A percentile compares a stretch with the other conserved stretches of the same genome.
Evolutionary conservation across 2,113 vertebrate genomes (phyloP).

Genomic region (Neotoma lepida): DNA sequence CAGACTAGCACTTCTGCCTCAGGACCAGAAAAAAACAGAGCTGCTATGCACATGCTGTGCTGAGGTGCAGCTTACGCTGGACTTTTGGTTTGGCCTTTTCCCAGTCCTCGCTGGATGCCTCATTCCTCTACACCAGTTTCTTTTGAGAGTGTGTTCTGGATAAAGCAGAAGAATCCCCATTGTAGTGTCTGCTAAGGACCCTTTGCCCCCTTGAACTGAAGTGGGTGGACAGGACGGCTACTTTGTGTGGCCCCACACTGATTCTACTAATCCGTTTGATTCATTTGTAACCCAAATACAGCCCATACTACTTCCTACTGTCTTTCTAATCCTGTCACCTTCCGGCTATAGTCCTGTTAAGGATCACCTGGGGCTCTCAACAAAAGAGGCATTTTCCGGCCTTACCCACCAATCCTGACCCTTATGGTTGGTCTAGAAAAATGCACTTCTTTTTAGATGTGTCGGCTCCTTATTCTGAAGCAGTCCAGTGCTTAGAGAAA

Average conservation of each 20-base stretch:
- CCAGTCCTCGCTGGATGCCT: background rate
- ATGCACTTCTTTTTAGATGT: background rate
- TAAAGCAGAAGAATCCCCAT: background rate
- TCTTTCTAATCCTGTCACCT: background rate
- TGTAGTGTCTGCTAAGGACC: background rate
- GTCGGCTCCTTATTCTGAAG: background rate
- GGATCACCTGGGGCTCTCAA: background rate
- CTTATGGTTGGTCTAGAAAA: background rate
- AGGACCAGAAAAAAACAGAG: background rate
- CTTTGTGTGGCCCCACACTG: background rate
- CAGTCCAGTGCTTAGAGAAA: background rate
- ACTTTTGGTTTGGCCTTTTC: background rate
- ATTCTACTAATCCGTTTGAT: background rate
- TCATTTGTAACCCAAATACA: background rate
- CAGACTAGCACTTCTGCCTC: background rate
- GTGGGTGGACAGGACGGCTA: background rate
- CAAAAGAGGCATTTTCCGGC: background rate
- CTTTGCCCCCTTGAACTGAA: background rate
- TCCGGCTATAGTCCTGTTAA: background rate
- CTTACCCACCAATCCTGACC: background rate
- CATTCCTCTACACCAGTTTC: background rate
- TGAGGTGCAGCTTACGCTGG: background rate
- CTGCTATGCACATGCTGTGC: background rate
- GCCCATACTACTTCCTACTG: background rate
- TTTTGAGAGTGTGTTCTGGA: background rate